Evolutionary conservation across 2,113 vertebrate genomes (phyloP), one percentile per base, ranked within the genome.

Genomic region (Donacobius atricapilla): DNA sequence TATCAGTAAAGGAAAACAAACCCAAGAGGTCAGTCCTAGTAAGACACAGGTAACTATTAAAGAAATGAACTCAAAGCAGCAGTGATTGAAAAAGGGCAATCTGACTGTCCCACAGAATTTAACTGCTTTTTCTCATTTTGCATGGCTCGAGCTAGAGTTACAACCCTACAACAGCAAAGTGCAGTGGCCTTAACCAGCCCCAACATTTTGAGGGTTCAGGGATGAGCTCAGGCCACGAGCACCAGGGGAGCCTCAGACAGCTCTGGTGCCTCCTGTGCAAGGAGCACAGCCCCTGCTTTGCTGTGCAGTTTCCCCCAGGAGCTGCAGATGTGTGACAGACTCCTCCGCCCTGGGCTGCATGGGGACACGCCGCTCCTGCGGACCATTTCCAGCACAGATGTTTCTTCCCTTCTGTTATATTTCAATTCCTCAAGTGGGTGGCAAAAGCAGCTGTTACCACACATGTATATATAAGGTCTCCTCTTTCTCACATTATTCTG

Each of bases 301-400:
- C 77, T 50, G n/a, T 9, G 51, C 61, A 45, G 22, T 9, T 42
- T 71, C 30, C 70, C 69, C 31, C 37, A 27, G 80, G 57, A 89
- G 68, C 57, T 58, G 57, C 13, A 22, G 35, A 11, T 7, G 12
- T 3, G 1, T 19, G 24, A 19, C 64, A 90, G 27, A 7, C 30
- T 45, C 15, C 70, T 16, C 17, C 2, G 8, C 63, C 51, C 54
- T 16, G 48, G 73, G 56, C 37, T 6, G 3, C 83, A 18, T 4
- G 1, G 69, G 50, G 61, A 66, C 20, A 22, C 0, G 0, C 16
- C 22, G n/a, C 22, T 64, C 18, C 15, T 15, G 5, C 7, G 3
- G 22, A 23, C 27, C 45, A 24, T 45, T 69, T 87, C 42, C 47
- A 58, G 42, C 5, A 31, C 56, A 91, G 85, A 58, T 85, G 73